These are phyloP conservation scores for Galendromus occidentalis DNA, from an alignment of 1,140 invertebrate genomes.

Conservation along the genomic window DNA sequence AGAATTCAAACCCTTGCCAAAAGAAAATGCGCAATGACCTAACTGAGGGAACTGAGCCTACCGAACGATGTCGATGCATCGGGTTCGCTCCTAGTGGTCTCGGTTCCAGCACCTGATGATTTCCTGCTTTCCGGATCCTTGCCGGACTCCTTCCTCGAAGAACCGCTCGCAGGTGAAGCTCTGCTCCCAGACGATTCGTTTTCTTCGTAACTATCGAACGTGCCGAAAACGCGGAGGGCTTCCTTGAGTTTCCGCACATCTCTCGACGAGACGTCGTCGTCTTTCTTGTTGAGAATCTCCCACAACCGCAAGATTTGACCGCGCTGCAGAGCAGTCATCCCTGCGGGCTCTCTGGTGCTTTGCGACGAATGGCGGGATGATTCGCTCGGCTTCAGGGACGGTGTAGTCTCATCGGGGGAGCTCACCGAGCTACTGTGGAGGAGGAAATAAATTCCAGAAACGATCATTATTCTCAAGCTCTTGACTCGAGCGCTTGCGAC, in stretches of 20 bases:
- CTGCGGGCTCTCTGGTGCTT: not conserved
- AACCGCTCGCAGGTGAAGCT: too few species aligned
- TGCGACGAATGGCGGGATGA: not conserved
- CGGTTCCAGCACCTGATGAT: too few species aligned
- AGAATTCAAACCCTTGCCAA: too few species aligned
- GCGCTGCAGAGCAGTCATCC: not conserved
- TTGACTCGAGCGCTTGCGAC: too few species aligned
- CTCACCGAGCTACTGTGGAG: not conserved
- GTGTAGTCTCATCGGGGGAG: slow-evolving; percentile 1
- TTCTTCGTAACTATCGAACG: not conserved
- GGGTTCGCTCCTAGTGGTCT: too few species aligned
- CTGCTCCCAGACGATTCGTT: not conserved
- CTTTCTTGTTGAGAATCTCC: slow-evolving; percentile 22
- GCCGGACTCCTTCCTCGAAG: too few species aligned
- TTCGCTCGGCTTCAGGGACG: not conserved
- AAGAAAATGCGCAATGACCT: too few species aligned
- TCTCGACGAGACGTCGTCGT: slow-evolving; percentile 26
- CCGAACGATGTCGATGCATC: too few species aligned
- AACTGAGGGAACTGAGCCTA: too few species aligned
- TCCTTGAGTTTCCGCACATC: slow-evolving; percentile 26
- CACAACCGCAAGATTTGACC: slow-evolving; percentile 18
- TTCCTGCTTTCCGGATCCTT: too few species aligned
- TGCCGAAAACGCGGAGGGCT: slow-evolving; percentile 19
- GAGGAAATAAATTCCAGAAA: too few species aligned
- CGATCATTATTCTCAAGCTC: too few species aligned